Evolutionary conservation across 30 jellyfish, hydroid and myxozoan species (phyloP).

Genomic region (Chrysaora quinquecirrha): DNA sequence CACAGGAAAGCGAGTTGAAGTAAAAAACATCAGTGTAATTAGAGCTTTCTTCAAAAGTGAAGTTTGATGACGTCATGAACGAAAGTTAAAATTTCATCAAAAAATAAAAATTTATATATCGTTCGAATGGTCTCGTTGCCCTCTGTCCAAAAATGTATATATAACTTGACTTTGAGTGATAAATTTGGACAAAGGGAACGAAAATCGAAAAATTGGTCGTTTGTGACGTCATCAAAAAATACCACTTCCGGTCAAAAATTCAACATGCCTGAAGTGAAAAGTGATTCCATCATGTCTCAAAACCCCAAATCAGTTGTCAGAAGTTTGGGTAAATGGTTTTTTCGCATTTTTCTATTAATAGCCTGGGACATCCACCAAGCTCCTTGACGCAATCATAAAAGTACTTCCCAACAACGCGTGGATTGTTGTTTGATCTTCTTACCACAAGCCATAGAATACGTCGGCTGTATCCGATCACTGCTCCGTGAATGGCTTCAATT

Average conservation of each 20-base stretch:
- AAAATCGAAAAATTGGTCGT: conserved; percentile 13
- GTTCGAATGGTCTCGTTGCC: conserved; percentile 1
- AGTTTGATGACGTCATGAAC: conserved; percentile 4
- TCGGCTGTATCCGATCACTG: too few relatives aligned
- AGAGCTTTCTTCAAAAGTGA: background rate
- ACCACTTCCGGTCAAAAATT: conserved; percentile 41
- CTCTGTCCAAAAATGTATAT: conserved; percentile 9
- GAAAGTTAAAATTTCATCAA: background rate
- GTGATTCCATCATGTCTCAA: conserved; percentile 40
- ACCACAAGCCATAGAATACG: too few relatives aligned
- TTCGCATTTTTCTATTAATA: conserved; percentile 19
- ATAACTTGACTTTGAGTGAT: background rate
- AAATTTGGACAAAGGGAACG: background rate
- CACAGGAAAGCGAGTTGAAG: background rate
- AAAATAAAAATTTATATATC: conserved; percentile 1
- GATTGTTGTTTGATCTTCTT: too few relatives aligned
- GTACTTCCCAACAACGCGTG: too few relatives aligned
- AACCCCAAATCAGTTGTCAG: conserved; percentile 31
- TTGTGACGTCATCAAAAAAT: conserved; percentile 32
- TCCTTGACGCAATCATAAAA: too few relatives aligned
- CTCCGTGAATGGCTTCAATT: too few relatives aligned
- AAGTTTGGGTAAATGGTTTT: conserved; percentile 32
- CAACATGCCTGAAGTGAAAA: conserved; percentile 41
- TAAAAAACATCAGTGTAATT: background rate
- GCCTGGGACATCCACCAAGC: too few relatives aligned